Percentiles rank a stretch among this genome's conserved stretches.
Conservation (phyloP, 2,888 invertebrate species). For the Tricholauxania praeusta region DNA sequence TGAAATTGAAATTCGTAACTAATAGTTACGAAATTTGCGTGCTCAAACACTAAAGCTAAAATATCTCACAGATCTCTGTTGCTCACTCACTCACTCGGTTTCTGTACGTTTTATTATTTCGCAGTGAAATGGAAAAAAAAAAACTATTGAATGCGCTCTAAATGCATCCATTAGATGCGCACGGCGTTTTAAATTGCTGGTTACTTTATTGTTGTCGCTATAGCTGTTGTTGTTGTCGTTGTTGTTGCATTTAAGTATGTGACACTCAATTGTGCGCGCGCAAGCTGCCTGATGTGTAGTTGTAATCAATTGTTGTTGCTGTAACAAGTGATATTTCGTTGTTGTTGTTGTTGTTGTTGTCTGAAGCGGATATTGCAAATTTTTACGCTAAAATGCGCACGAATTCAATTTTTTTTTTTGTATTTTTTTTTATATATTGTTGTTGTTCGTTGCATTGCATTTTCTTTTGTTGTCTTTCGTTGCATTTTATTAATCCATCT, state of each 20-base stretch:
- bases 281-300: background rate
- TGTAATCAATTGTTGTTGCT: background rate
- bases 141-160: conserved; percentile 27
- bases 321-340: conserved; percentile 3
- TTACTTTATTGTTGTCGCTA: background rate
- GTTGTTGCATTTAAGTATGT: background rate
- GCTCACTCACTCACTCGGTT: background rate
- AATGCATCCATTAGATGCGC: conserved; percentile 22
- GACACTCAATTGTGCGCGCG: conserved; percentile 3
- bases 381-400: conserved; percentile 31
- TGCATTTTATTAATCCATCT: background rate
- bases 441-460: background rate
- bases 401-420: background rate
- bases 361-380: conserved; percentile 26
- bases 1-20: no score
- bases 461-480: conserved; percentile 15
- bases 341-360: conserved; percentile 17
- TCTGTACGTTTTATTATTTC: background rate
- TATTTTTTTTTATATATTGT: background rate
- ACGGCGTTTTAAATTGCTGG: conserved; percentile 10
- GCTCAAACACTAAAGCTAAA: conserved; percentile 2
- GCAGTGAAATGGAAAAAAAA: conserved; percentile 14
- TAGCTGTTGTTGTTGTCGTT: conserved; percentile 4
- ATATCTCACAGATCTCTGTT: conserved; percentile 12
- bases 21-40: conserved; percentile 34